Conservation (phyloP, 2,888 invertebrate genomes). For the Drosophila merina region DNA sequence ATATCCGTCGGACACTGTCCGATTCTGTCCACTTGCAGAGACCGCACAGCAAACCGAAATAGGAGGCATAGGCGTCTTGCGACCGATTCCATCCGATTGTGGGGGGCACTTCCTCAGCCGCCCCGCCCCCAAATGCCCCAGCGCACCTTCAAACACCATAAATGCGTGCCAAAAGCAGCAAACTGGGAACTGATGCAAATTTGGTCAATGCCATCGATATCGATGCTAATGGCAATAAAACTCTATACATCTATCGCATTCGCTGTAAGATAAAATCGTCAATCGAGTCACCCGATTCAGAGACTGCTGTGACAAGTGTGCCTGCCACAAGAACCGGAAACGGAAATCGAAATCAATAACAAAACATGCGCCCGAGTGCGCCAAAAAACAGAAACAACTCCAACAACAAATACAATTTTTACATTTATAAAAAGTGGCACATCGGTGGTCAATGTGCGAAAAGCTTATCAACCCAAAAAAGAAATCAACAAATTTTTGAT, state of each 20-base stretch:
- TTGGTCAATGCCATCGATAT: conserved; percentile 82
- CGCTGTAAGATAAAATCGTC: conserved; percentile 80
- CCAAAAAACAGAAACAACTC: conserved; percentile 34
- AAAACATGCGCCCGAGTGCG: conserved; percentile 37
- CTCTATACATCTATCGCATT: conserved; percentile 81
- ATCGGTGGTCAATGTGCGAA: conserved; percentile 43
- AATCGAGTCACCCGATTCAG: not conserved
- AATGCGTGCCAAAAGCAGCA: conserved; percentile 82
- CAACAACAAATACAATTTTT: not conserved
- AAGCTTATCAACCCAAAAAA: conserved; percentile 38
- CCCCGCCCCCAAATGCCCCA: conserved; percentile 58
- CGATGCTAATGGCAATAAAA: conserved; percentile 74
- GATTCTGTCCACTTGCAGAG: conserved; percentile 38
- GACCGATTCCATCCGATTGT: not conserved
- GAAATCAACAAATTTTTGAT: conserved; percentile 56
- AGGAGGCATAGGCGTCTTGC: conserved; percentile 1
- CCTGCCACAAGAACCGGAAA: conserved; percentile 5
- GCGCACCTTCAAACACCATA: conserved; percentile 75
- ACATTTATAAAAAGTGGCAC: conserved; percentile 37
- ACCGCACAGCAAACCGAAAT: conserved; percentile 46
- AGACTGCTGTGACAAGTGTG: conserved; percentile 34
- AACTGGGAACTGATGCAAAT: conserved; percentile 77
- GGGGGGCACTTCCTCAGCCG: conserved; percentile 14
- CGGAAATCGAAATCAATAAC: not conserved
- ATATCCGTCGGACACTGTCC: conserved; percentile 12